Evolutionary conservation across 2,888 invertebrate species (phyloP).

Genomic region (Aricia artaxerxes): DNA sequence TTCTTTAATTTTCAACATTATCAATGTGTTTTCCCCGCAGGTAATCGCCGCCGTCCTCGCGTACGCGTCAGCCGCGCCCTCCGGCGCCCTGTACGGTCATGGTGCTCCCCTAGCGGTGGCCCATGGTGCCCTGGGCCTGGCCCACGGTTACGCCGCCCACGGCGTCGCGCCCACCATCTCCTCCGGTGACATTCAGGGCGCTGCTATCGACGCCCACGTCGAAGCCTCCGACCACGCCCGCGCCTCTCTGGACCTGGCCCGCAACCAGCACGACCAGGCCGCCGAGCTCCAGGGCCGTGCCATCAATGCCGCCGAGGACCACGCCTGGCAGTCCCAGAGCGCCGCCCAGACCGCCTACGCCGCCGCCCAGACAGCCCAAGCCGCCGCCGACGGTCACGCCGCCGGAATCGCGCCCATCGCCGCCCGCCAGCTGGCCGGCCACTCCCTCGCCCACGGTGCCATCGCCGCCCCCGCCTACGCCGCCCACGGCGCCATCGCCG

Average conservation of each 20-base stretch:
- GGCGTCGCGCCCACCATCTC: constrained; percentile 65
- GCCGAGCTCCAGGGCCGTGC: constrained; percentile 70
- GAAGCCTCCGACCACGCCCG: constrained; percentile 70
- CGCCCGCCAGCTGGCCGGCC: constrained; percentile 31
- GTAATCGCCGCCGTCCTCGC: constrained; percentile 75
- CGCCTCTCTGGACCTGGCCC: constrained; percentile 66
- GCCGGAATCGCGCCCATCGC: constrained; percentile 32
- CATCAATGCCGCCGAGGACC: constrained; percentile 73
- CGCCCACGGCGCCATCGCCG: constrained; percentile 32
- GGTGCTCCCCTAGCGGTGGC: constrained; percentile 37
- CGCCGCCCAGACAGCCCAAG: constrained; percentile 35
- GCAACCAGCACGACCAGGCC: constrained; percentile 71
- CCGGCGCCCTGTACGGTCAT: constrained; percentile 57
- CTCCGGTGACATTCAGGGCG: constrained; percentile 66
- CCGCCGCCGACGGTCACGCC: constrained; percentile 35
- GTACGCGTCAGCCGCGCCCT: constrained; percentile 71
- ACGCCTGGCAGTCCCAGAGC: constrained; percentile 72
- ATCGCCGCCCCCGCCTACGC: constrained; percentile 23
- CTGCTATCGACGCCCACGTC: constrained; percentile 61
- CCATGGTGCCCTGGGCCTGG: constrained; percentile 44
- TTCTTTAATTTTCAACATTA: neutral
- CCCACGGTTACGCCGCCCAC: constrained; percentile 50
- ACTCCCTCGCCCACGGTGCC: constrained; percentile 24
- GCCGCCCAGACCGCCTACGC: constrained; percentile 71
- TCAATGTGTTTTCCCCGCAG: constrained; percentile 53